Percentiles rank a stretch among this genome's conserved stretches.
These are phyloP conservation scores for Iguana delicatissima DNA, from an alignment of 2,797 vertebrate genomes.

Conservation along the genomic window DNA sequence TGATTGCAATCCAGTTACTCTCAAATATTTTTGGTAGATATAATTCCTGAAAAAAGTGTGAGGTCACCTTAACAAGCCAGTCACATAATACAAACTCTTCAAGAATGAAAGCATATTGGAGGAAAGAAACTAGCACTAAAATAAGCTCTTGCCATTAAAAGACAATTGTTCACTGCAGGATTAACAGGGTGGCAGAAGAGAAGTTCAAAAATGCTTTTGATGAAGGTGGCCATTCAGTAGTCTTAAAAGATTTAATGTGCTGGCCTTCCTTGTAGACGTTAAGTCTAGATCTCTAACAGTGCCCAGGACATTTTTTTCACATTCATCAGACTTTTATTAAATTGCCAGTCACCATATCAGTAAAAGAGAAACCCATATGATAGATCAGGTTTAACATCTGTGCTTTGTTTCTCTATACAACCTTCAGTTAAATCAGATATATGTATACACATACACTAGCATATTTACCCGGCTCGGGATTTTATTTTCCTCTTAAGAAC, in stretches of 20 bases:
- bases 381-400: neutral
- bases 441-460: too few relatives aligned
- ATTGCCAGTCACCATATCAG: neutral
- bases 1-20: neutral
- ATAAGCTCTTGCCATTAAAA: neutral
- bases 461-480: too few relatives aligned
- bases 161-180: neutral
- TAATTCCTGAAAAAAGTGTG: neutral
- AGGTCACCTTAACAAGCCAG: neutral
- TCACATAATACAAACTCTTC: neutral
- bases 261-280: neutral
- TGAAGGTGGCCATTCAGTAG: neutral
- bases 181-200: neutral
- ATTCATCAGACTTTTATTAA: neutral
- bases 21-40: neutral
- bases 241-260: neutral
- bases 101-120: neutral
- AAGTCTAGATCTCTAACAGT: neutral
- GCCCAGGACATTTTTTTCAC: neutral
- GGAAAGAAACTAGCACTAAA: neutral
- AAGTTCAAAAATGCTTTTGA: neutral
- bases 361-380: neutral
- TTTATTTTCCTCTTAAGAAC: too few relatives aligned
- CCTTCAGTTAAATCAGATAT: neutral
- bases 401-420: neutral